Base-by-base conservation (phyloP, 2,797 vertebrate genomes). In the Muscicapa striata region DNA sequence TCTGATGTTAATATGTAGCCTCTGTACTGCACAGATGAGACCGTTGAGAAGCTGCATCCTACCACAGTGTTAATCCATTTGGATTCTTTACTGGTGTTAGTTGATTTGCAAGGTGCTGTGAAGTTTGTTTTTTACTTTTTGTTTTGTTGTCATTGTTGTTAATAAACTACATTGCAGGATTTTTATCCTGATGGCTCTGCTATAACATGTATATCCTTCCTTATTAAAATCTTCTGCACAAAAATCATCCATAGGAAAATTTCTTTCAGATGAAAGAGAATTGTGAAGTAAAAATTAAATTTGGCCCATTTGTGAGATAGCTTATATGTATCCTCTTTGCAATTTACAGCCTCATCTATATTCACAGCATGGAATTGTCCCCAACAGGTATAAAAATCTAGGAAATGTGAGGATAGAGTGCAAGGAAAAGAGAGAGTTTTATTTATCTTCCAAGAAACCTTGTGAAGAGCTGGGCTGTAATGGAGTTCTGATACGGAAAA, bases 291-390 rank as follows among this genome's bases (percentile, higher is more conserved):
- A 76, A 76, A 83, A 51, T 15, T 34, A 34, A 40, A 34, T 61
- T 46, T 17, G 29, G 13, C 0, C 0, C 46, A 34, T 54, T 54
- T 68, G 24, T 61, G 48, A 76, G 34, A 20, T 4, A 61, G 8
- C 23, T n/a, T 46, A 13, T 45, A 23, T 38, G 13, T 19, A 76
- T 61, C 11, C 29, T 7, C 24, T 68, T 46, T 61, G 29, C 0
- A 0, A 68, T 54, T 85, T 61, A 46, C 19, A 34, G 48, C 16
- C 16, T 69, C 23, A 7, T 45, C 20, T 14, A 14, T 54, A n/a
- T 24, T 85, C 40, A 54, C 40, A 46, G 8, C 11, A 54, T 17
- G 13, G 20, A 46, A 14, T 46, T 61, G 40, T 40, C 20, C 40
- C 27, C 29, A 17, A n/a, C 3, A 54, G 24, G 16, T 46, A 61